A percentile compares a stretch with the other conserved stretches of the same genome.
phyloP scores from a whole-genome alignment of 2,888 invertebrate genomes.

The Lithophane leautieri region DNA sequence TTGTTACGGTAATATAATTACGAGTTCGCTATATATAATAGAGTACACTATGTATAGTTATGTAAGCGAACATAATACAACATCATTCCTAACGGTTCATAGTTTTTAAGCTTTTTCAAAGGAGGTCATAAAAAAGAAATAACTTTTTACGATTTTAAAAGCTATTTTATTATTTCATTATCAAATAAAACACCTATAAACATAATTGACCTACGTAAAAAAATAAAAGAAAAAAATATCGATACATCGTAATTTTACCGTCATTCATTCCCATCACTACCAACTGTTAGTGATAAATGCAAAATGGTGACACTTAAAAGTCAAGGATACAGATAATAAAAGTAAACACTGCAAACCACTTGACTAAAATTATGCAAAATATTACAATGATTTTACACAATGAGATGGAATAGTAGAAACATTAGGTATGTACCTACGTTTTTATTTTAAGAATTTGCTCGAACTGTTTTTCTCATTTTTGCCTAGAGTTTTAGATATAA shows the following conservation, averaged over 20 bases:
- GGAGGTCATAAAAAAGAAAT: background rate
- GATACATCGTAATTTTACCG: slow-evolving; percentile 1
- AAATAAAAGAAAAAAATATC: slow-evolving; percentile 6
- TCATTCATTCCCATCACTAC: slow-evolving; percentile 30
- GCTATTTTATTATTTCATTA: background rate
- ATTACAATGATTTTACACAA: slow-evolving; percentile 19
- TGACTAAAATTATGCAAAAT: slow-evolving; percentile 41
- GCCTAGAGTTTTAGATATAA: slow-evolving; percentile 13
- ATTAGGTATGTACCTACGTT: background rate
- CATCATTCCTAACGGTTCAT: background rate
- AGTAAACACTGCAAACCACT: slow-evolving; percentile 28
- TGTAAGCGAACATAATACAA: background rate
- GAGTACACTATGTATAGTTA: background rate
- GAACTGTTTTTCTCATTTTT: slow-evolving; percentile 1
- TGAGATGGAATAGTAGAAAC: background rate
- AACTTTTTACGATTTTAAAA: background rate
- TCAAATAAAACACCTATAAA: background rate
- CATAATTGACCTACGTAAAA: too few relatives aligned
- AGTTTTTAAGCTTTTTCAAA: background rate
- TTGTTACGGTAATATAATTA: slow-evolving; percentile 22
- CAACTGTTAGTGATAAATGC: slow-evolving; percentile 23
- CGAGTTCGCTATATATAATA: background rate
- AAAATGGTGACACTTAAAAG: slow-evolving; percentile 54
- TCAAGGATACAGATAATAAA: slow-evolving; percentile 59
- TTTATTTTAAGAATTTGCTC: slow-evolving; percentile 7